phyloP scores from a whole-genome alignment of 1,140 invertebrate species.

The Drosophila nigromelanica region DNA sequence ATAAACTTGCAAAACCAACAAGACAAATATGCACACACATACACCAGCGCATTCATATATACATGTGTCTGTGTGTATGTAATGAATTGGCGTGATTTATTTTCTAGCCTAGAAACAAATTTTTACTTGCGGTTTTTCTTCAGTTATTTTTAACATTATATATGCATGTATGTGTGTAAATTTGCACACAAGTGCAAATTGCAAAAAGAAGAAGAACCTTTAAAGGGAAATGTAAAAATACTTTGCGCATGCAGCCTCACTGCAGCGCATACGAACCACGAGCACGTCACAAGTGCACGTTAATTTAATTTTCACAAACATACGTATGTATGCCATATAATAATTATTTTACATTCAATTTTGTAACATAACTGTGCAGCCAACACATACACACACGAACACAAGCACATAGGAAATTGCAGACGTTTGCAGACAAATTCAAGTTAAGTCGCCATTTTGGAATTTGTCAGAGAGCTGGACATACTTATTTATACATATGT shows the following conservation, averaged over 20 bases:
- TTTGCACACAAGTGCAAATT: constrained; percentile 65
- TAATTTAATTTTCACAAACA: constrained; percentile 6
- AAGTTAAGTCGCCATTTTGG: constrained; percentile 60
- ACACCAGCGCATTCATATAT: neutral
- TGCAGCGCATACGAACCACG: constrained; percentile 1
- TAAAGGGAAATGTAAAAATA: constrained; percentile 72
- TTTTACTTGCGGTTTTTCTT: constrained; percentile 67
- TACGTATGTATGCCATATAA: neutral
- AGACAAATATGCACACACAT: constrained; percentile 22
- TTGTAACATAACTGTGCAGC: constrained; percentile 5
- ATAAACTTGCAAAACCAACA: constrained; percentile 51
- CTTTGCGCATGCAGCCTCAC: constrained; percentile 45
- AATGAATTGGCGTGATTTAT: constrained; percentile 62
- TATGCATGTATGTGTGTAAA: constrained; percentile 21
- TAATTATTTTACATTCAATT: constrained; percentile 3
- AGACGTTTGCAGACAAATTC: constrained; percentile 9
- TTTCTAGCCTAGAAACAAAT: constrained; percentile 79
- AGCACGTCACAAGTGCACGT: constrained; percentile 17
- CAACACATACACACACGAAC: constrained; percentile 1
- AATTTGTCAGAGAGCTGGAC: constrained; percentile 39
- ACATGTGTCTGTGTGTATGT: neutral
- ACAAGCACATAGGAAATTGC: neutral
- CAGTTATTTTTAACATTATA: constrained; percentile 71
- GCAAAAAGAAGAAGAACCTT: constrained; percentile 32
- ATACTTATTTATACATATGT: neutral